Evolutionary conservation across 2,888 invertebrate species (phyloP), one percentile per base, ranked within the genome.

Genomic region (Drosophila cognata): DNA sequence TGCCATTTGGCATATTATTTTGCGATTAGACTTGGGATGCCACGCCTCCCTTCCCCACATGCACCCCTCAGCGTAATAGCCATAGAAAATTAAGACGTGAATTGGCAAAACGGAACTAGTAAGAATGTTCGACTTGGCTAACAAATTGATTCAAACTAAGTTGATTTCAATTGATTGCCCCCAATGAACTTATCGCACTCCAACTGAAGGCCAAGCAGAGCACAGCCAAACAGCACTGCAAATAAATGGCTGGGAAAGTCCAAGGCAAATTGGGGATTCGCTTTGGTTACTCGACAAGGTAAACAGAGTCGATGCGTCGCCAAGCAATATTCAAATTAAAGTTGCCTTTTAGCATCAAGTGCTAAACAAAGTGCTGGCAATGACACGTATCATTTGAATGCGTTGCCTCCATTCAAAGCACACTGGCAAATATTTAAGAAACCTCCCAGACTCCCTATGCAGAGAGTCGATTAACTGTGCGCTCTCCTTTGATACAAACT

Each of bases 121-220:
- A 50, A 53, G 67, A 58, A 35, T 28, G 51, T 64, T 53, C 52
- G 29, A 48, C 50, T 68, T 56, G 52, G 38, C 64, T 31, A 60
- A 60, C 68, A 81, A 84, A 87, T 84, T 84, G 84, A 84, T 82
- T 89, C 75, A 84, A 73, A 70, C 61, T 74, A 79, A 89, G 77
- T 89, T 89, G 79, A 81, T 87, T 84, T 79, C 77, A 63, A 84
- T 89, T 89, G 84, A 89, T 89, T 84, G 57, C 28, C 61, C 55
- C 81, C 69, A 71, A 67, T 72, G 56, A 86, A 60, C 55, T 41
- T 53, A 55, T 48, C 33, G 58, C 46, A 68, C 28, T 62, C 29
- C 29, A 38, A 48, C 6, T 41, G n/a, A 16, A 51, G 29, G 41
- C 46, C 46, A 46, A 25, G 25, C 8, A 16, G 21, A 36, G 58